Conservation (phyloP, 2,888 invertebrate genomes). For the Acleris emargana region DNA sequence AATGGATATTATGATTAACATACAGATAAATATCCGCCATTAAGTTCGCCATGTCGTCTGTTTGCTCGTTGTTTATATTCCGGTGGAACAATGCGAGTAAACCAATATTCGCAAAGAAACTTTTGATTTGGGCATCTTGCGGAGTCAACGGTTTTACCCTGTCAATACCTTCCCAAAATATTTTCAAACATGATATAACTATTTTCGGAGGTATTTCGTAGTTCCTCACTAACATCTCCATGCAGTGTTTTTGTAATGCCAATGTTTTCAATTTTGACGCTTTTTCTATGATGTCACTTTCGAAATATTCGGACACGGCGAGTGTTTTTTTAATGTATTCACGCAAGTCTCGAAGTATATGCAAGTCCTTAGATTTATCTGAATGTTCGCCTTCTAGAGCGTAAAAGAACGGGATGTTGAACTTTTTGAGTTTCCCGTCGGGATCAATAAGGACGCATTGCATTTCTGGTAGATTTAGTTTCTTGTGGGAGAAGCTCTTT, state of each 20-base stretch:
- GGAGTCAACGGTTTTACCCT: conserved; percentile 45
- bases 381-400: conserved; percentile 94
- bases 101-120: conserved; percentile 64
- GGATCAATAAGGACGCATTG: conserved; percentile 93
- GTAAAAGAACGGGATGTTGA: conserved; percentile 95
- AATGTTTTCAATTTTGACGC: conserved; percentile 87
- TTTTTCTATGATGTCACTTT: conserved; percentile 80
- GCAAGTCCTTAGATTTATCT: conserved; percentile 93
- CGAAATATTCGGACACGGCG: conserved; percentile 73
- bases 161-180: conserved; percentile 72
- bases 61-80: conserved; percentile 60
- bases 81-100: conserved; percentile 66
- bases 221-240: conserved; percentile 87
- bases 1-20: conserved; percentile 46
- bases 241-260: conserved; percentile 87
- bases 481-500: conserved; percentile 80
- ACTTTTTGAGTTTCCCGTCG: conserved; percentile 91
- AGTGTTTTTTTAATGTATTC: conserved; percentile 85
- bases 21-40: conserved; percentile 53
- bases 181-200: conserved; percentile 75
- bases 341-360: conserved; percentile 90
- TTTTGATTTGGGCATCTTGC: conserved; percentile 56
- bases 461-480: conserved; percentile 85
- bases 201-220: conserved; percentile 86
- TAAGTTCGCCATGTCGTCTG: conserved; percentile 62